These are phyloP conservation scores for Myotis vivesi DNA, from an alignment of 2,797 vertebrate genomes.

Conservation along the genomic window DNA sequence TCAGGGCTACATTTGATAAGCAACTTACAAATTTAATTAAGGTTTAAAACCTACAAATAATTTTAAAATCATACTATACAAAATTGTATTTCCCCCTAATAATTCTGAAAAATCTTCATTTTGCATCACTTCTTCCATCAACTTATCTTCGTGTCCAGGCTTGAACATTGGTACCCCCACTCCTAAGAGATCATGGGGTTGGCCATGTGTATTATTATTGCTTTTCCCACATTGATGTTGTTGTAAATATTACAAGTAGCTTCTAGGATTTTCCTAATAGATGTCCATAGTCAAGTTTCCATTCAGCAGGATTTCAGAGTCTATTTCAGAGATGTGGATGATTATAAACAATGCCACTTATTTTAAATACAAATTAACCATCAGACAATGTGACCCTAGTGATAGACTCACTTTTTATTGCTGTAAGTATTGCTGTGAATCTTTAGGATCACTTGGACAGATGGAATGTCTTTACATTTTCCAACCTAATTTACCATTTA, in stretches of 20 bases:
- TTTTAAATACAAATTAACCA: constrained; percentile 40
- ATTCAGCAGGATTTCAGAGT: neutral
- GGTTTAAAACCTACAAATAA: neutral
- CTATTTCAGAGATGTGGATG: neutral
- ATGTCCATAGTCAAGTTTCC: neutral
- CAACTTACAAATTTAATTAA: constrained; percentile 23
- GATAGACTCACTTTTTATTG: neutral
- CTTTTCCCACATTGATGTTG: neutral
- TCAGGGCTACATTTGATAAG: neutral
- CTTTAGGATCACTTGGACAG: neutral
- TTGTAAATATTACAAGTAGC: neutral
- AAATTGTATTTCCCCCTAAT: neutral
- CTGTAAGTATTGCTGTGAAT: constrained; percentile 14
- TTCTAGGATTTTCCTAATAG: neutral
- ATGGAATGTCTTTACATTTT: constrained; percentile 31
- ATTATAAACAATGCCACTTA: neutral
- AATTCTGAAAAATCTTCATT: constrained; percentile 27
- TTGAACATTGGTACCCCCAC: neutral
- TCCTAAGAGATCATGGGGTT: neutral
- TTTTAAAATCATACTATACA: neutral
- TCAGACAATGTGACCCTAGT: neutral
- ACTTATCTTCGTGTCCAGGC: neutral
- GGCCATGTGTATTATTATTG: neutral
- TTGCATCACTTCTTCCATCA: neutral
- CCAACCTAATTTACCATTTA: neutral